These are phyloP conservation scores for Danionella dracula DNA, from an alignment of 2,797 vertebrate genomes.

Conservation along the genomic window DNA sequence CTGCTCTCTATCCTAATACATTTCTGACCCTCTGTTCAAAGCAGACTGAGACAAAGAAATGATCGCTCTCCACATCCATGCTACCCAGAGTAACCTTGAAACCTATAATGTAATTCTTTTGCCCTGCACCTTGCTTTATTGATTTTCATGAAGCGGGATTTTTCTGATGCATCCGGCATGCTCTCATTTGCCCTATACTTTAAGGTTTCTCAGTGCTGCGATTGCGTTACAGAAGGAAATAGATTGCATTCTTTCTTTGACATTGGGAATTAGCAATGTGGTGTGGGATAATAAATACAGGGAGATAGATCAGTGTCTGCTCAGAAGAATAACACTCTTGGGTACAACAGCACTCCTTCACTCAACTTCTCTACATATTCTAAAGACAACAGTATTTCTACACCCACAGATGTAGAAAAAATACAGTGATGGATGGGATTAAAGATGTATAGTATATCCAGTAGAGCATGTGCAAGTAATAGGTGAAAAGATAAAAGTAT, in stretches of 20 bases:
- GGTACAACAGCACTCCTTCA: neutral
- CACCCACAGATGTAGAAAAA: neutral
- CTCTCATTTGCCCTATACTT: conserved; percentile 30
- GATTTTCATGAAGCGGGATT: conserved; percentile 23
- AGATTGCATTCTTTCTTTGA: conserved; percentile 19
- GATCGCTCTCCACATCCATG: conserved; percentile 13
- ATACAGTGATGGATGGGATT: no score
- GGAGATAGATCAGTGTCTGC: neutral
- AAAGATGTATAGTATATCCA: no score
- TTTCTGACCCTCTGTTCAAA: neutral
- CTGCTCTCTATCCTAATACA: conserved; percentile 25
- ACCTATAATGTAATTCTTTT: conserved; percentile 29
- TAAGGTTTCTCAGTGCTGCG: conserved; percentile 14
- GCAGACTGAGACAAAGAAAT: conserved; percentile 10
- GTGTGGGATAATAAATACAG: conserved; percentile 15
- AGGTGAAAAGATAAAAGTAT: no score
- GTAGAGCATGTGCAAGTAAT: no score
- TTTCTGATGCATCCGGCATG: conserved; percentile 4
- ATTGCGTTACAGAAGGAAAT: conserved; percentile 29
- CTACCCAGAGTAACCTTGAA: conserved; percentile 21
- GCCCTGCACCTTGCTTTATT: conserved; percentile 11
- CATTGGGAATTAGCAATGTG: conserved; percentile 14
- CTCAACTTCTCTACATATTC: neutral
- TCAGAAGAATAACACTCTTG: neutral
- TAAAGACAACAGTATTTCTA: neutral